Evolutionary conservation across 2,888 invertebrate species (phyloP).

Genomic region (Latrodectus elegans): DNA sequence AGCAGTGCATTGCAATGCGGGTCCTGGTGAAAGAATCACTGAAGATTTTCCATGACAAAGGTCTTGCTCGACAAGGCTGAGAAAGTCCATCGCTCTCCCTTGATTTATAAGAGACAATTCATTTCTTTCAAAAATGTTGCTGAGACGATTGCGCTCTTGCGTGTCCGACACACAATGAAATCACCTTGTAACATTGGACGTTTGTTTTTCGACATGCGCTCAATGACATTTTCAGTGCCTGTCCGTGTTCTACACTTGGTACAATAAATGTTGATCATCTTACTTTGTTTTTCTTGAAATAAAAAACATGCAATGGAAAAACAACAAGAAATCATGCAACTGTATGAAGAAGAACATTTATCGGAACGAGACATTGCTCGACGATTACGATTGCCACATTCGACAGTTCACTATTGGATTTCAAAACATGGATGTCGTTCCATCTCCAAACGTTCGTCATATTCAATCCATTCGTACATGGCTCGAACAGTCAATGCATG

Average conservation of each 20-base stretch:
- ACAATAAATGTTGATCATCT: constrained; percentile 3
- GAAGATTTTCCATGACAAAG: neutral
- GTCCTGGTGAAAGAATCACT: neutral
- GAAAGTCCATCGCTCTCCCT: neutral
- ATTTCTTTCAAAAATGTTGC: no score
- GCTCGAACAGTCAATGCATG: neutral
- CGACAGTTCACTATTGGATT: constrained; percentile 20
- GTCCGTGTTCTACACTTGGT: neutral
- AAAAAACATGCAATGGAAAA: neutral
- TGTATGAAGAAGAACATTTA: constrained; percentile 4
- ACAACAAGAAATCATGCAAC: neutral
- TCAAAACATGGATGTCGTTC: neutral
- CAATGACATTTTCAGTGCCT: neutral
- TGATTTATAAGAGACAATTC: neutral
- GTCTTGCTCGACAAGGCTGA: neutral
- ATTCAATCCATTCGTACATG: neutral
- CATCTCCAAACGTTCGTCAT: neutral
- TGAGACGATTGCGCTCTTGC: neutral
- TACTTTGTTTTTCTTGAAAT: neutral
- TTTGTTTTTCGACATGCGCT: neutral
- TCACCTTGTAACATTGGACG: neutral
- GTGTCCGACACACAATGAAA: neutral
- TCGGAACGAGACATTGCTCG: constrained; percentile 19
- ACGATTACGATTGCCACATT: neutral
- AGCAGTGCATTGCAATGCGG: neutral